Conservation (phyloP, 2,888 invertebrate species). For the Syritta pipiens region DNA sequence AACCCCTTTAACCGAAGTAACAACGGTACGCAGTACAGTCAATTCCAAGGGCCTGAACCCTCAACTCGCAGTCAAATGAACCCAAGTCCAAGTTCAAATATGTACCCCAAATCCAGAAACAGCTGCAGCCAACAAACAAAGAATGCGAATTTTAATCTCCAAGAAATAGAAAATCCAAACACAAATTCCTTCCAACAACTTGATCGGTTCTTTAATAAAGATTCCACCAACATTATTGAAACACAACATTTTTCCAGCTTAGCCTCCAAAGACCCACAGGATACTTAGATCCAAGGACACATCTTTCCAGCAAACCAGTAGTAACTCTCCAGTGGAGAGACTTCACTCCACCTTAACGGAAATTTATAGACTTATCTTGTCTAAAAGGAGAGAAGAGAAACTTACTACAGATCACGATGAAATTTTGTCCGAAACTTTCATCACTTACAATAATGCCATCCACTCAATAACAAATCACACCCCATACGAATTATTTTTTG, state of each 20-base stretch:
- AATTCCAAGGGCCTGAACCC: too few species aligned
- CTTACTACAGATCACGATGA: constrained; percentile 34
- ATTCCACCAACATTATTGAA: constrained; percentile 12
- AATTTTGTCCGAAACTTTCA: constrained; percentile 42
- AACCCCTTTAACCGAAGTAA: too few species aligned
- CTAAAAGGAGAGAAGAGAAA: constrained; percentile 25
- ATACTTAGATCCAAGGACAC: background rate
- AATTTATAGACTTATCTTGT: constrained; percentile 57
- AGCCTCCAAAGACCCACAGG: constrained; percentile 25
- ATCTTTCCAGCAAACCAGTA: constrained; percentile 34
- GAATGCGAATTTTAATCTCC: constrained; percentile 28
- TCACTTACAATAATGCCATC: constrained; percentile 36
- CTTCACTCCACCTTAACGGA: constrained; percentile 39
- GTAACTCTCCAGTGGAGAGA: constrained; percentile 30
- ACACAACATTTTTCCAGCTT: constrained; percentile 1
- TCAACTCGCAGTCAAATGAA: too few species aligned
- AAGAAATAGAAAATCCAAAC: constrained; percentile 1
- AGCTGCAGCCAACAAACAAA: constrained; percentile 3
- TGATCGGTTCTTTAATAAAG: background rate
- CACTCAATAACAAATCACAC: background rate
- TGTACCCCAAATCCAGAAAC: constrained; percentile 8
- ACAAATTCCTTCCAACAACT: constrained; percentile 3
- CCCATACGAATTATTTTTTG: background rate
- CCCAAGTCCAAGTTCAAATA: too few species aligned
- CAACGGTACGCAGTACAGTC: too few species aligned